phyloP scores from a whole-genome alignment of 2,888 invertebrate genomes.

The Eristalis intricaria region DNA sequence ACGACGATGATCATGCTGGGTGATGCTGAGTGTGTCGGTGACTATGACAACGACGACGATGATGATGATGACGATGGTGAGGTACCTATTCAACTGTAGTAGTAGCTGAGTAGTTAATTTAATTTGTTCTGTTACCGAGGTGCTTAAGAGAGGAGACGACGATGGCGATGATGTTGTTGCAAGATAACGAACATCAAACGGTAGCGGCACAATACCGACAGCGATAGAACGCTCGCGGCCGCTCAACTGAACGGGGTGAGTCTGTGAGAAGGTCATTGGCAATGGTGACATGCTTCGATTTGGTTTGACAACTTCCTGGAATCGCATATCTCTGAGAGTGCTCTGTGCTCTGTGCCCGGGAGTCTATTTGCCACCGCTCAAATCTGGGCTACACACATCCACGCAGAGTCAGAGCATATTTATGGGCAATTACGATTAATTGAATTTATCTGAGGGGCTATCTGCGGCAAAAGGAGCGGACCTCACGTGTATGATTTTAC shows the following conservation, averaged over 20 bases:
- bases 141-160: constrained; percentile 39
- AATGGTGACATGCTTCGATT: constrained; percentile 70
- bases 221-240: not conserved
- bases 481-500: constrained; percentile 50
- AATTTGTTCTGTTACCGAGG: constrained; percentile 65
- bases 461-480: constrained; percentile 44
- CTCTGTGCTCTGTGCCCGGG: not conserved
- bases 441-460: constrained; percentile 56
- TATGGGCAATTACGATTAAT: constrained; percentile 68
- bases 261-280: constrained; percentile 64
- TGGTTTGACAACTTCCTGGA: constrained; percentile 71
- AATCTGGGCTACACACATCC: not conserved
- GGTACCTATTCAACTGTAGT: not conserved
- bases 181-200: constrained; percentile 64
- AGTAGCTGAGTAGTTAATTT: constrained; percentile 52
- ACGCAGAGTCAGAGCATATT: constrained; percentile 8
- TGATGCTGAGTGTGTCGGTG: not conserved
- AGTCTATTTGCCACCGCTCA: constrained; percentile 11
- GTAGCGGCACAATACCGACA: not conserved
- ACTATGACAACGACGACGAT: not conserved
- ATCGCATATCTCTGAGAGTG: constrained; percentile 5
- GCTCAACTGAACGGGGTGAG: not conserved
- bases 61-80: not conserved
- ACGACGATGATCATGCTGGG: not conserved
- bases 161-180: constrained; percentile 39